Percentiles rank a stretch among this genome's conserved stretches.
Conservation (phyloP, 2,888 invertebrate species). For the Anticlea derivata region DNA sequence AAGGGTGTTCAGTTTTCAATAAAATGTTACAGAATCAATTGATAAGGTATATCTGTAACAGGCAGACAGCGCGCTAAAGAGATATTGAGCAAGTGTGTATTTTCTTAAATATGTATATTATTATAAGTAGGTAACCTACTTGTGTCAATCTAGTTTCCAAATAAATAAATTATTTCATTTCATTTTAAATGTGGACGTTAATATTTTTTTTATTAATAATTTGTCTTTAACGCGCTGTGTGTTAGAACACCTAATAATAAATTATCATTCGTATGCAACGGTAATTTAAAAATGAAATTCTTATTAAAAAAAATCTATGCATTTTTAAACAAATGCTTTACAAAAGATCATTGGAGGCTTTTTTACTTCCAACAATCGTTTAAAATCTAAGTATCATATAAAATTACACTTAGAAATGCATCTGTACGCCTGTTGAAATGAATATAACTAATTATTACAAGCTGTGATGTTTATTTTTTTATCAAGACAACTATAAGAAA, state of each 20-base stretch:
- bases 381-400: constrained; percentile 48
- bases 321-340: constrained; percentile 78
- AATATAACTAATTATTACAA: constrained; percentile 3
- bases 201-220: not conserved
- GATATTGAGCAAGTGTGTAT: too few relatives aligned
- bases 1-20: not conserved
- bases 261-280: constrained; percentile 2
- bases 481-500: too few relatives aligned
- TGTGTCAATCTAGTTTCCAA: too few relatives aligned
- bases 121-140: too few relatives aligned
- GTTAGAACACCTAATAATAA: constrained; percentile 6
- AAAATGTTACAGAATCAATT: constrained; percentile 1
- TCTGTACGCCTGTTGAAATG: constrained; percentile 54
- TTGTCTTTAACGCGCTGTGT: constrained; percentile 11
- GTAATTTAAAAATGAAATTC: not conserved
- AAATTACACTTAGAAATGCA: constrained; percentile 71
- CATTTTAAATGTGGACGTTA: too few relatives aligned
- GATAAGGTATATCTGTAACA: not conserved
- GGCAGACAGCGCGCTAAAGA: constrained; percentile 11
- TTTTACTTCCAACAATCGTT: constrained; percentile 54
- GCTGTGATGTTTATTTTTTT: constrained; percentile 4
- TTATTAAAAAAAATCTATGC: constrained; percentile 63
- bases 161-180: too few relatives aligned
- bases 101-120: too few relatives aligned
- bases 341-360: constrained; percentile 56